Evolutionary conservation across 2,888 invertebrate genomes (phyloP), one percentile per base, ranked within the genome.

Genomic region (Ctena decussata): DNA sequence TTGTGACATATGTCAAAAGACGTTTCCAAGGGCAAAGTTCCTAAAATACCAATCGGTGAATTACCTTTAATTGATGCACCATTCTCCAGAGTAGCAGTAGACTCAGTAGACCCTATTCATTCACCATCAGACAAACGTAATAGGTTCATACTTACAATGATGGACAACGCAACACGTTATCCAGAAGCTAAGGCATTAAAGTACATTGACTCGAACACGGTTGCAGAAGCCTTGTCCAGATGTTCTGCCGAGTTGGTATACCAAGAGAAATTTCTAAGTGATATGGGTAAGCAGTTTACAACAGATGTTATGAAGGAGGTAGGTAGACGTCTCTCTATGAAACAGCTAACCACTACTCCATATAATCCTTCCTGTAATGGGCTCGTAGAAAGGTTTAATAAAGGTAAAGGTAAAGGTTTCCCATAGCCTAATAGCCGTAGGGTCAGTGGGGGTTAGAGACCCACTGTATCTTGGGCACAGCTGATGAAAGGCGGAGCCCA

Each of bases 221-320:
- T 88, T 1, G 89, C 89, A n/a, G 89, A 90, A 60, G 88, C 84
- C 8, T 65, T 92, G 18, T 18, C 85, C 79, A 81, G 15, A 83
- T 90, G 21, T 90, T 78, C 72, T 53, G 77, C 3, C 18, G 90
- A 35, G 65, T 88, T 12, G 88, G 89, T 21, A 15, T 89, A 3
- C 91, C 91, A 1, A 69, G 71, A 30, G 80, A 90, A 65, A 81
- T 92, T 1, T 65, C n/a, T 92, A 6, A 86, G 81, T 11, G 91
- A 91, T 60, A 46, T 72, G 24, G 91, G 91, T 5, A 70, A 87
- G 15, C 91, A 87, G 57, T 90, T 89, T 39, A 85, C 81, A 6
- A 80, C 84, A 0, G 79, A 74, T 2, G 0, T 84, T n/a, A 87
- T 86, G 84, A 39, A 32, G 46, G 84, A 86, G 32, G 70, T 91